Percentiles rank a stretch among this genome's conserved stretches.
Conservation (phyloP, 2,888 invertebrate species). For the Polyommatus icarus region DNA sequence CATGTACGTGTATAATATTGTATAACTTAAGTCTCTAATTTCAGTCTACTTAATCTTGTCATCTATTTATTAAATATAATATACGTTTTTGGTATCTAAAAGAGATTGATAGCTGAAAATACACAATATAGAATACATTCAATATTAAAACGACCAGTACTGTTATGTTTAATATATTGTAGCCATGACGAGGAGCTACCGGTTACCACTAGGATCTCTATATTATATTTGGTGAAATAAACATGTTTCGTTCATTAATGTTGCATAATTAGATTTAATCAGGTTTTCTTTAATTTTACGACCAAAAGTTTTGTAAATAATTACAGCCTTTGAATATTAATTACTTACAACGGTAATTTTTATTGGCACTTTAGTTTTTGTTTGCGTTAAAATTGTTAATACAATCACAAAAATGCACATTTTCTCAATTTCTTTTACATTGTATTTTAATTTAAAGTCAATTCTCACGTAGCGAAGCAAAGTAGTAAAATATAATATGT, state of each 20-base stretch:
- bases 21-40: not conserved
- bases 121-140: not conserved
- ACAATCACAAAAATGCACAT: not conserved
- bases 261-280: constrained; percentile 10
- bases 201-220: not conserved
- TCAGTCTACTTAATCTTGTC: too few species aligned
- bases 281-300: not conserved
- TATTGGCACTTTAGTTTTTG: not conserved
- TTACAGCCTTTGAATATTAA: constrained; percentile 12
- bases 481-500: not conserved
- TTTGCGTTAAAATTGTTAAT: not conserved
- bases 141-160: not conserved
- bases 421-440: not conserved
- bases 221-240: not conserved
- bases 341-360: constrained; percentile 16
- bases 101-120: too few species aligned
- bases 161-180: not conserved
- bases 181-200: not conserved
- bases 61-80: too few species aligned
- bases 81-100: too few species aligned
- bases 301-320: not conserved
- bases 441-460: not conserved
- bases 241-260: constrained; percentile 15
- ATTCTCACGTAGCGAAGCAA: not conserved
- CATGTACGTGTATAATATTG: too few species aligned